phyloP scores from a whole-genome alignment of 2,113 vertebrate genomes.

The Clarias gariepinus region DNA sequence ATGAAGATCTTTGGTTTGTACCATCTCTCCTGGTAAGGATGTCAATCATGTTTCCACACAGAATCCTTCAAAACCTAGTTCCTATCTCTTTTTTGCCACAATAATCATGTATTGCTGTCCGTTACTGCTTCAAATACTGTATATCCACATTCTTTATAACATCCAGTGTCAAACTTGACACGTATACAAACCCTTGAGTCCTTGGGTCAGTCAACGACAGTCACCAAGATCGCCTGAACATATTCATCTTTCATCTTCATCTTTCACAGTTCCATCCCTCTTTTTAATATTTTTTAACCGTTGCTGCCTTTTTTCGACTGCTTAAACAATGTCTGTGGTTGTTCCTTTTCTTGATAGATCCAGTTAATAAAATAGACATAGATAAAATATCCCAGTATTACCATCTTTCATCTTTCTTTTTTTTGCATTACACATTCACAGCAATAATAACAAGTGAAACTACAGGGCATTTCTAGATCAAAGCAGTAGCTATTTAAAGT shows the following conservation, averaged over 20 bases:
- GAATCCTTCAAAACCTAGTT: constrained; percentile 27
- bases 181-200: constrained; percentile 24
- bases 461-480: not conserved
- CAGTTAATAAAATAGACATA: not conserved
- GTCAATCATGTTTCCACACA: constrained; percentile 24
- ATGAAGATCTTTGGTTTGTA: constrained; percentile 30
- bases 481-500: constrained; percentile 3
- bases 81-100: constrained; percentile 23
- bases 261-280: not conserved
- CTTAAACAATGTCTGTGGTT: not conserved
- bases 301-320: constrained; percentile 1
- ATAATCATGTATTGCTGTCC: constrained; percentile 18
- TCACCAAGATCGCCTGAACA: constrained; percentile 1
- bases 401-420: not conserved
- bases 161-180: constrained; percentile 39
- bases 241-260: constrained; percentile 10
- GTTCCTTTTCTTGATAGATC: not conserved
- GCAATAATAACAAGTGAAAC: not conserved
- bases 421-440: constrained; percentile 18
- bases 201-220: not conserved
- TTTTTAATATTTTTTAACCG: constrained; percentile 2
- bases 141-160: constrained; percentile 30
- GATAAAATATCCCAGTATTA: not conserved
- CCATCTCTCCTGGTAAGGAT: constrained; percentile 48
- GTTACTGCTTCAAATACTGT: not conserved